Percentiles rank a stretch among this genome's conserved stretches.
These are phyloP conservation scores for Heliconius melpomene DNA, from an alignment of 1,140 invertebrate species.

Conservation along the genomic window DNA sequence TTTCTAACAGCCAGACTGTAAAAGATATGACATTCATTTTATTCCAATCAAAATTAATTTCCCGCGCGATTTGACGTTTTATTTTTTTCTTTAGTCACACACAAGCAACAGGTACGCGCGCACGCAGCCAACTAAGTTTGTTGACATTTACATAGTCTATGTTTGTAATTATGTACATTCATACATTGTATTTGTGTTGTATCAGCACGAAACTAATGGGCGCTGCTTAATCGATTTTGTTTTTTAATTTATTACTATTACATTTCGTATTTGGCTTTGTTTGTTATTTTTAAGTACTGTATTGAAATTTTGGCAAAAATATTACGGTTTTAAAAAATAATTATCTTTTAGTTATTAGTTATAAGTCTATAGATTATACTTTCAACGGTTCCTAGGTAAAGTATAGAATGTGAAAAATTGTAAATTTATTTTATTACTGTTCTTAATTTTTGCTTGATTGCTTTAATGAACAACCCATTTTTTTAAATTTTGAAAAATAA, in stretches of 20 bases:
- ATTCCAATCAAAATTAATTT: neutral
- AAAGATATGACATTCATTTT: conserved; percentile 69
- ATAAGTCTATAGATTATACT: no score
- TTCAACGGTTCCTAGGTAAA: no score
- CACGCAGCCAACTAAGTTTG: conserved; percentile 36
- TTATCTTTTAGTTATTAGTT: no score
- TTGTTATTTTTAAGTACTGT: no score
- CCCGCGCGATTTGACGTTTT: conserved; percentile 21
- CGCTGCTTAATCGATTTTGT: neutral
- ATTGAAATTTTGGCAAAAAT: no score
- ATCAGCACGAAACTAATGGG: neutral
- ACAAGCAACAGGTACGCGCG: conserved; percentile 24
- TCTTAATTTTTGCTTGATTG: no score
- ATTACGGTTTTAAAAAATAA: no score
- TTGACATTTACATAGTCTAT: conserved; percentile 26
- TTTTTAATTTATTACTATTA: neutral
- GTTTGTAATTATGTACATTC: neutral
- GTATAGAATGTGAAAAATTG: no score
- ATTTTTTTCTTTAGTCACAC: conserved; percentile 17
- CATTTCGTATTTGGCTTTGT: neutral
- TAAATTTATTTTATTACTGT: no score
- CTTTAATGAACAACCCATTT: no score
- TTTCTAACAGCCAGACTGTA: conserved; percentile 67
- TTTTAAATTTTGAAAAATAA: no score
- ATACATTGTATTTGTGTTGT: neutral